Percentiles rank a stretch among this genome's conserved stretches.
Evolutionary conservation across 2,888 invertebrate genomes (phyloP).

Genomic region (Yponomeuta sedellus): DNA sequence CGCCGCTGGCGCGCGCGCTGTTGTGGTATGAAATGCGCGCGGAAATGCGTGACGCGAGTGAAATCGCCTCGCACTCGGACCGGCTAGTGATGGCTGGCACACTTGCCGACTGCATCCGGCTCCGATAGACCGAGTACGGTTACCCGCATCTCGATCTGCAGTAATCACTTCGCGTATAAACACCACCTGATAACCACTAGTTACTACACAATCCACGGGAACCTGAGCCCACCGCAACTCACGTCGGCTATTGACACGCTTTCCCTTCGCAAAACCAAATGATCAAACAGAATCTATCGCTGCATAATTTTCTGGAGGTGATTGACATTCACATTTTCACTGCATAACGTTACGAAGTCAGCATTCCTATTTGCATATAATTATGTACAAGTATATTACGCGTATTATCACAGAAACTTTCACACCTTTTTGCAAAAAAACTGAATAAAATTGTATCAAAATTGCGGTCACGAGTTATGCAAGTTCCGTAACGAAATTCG

Average conservation of each 20-base stretch:
- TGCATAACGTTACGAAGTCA: background rate
- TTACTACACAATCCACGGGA: slow-evolving; percentile 17
- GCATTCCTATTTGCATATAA: slow-evolving; percentile 11
- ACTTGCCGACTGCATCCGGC: slow-evolving; percentile 25
- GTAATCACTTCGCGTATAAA: slow-evolving; percentile 8
- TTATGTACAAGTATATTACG: background rate
- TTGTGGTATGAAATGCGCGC: slow-evolving; percentile 38
- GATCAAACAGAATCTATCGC: slow-evolving; percentile 7
- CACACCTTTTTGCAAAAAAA: background rate
- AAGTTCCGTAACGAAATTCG: background rate
- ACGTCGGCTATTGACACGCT: slow-evolving; percentile 22
- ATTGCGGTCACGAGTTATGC: background rate
- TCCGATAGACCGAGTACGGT: slow-evolving; percentile 26
- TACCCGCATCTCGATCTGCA: slow-evolving; percentile 1
- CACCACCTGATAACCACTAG: slow-evolving; percentile 20
- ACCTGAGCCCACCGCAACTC: slow-evolving; percentile 24
- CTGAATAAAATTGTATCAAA: background rate
- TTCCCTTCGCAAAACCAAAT: slow-evolving; percentile 8
- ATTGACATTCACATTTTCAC: slow-evolving; percentile 11
- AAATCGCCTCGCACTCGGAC: slow-evolving; percentile 54
- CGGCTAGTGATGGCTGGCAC: slow-evolving; percentile 18
- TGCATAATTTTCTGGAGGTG: background rate
- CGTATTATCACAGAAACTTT: slow-evolving; percentile 9
- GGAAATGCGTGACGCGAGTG: slow-evolving; percentile 68
- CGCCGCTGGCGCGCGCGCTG: background rate